These are phyloP conservation scores for Horisme vitalbata DNA, from an alignment of 2,888 invertebrate genomes.

Conservation along the genomic window DNA sequence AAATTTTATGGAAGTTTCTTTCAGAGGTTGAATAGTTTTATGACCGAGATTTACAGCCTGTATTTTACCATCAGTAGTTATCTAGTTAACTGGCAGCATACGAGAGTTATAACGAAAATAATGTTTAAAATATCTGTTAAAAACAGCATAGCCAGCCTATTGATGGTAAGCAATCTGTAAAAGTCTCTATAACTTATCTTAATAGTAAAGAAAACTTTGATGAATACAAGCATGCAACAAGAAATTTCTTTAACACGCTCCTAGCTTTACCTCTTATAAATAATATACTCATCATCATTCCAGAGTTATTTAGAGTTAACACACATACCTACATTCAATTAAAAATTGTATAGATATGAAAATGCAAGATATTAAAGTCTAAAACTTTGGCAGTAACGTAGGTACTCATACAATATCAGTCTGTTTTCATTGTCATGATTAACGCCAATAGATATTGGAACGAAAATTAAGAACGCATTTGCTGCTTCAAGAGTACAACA, in stretches of 20 bases:
- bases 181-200: not conserved
- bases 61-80: not conserved
- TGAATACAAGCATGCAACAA: constrained; percentile 1
- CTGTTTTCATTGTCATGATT: constrained; percentile 42
- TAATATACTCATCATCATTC: constrained; percentile 1
- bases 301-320: constrained; percentile 7
- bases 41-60: constrained; percentile 3
- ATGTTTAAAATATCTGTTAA: too few relatives aligned
- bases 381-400: constrained; percentile 75
- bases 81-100: not conserved
- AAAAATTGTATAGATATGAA: constrained; percentile 19
- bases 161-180: not conserved
- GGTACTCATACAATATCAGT: constrained; percentile 70
- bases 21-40: constrained; percentile 11
- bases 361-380: constrained; percentile 47
- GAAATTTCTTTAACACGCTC: not conserved
- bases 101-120: not conserved
- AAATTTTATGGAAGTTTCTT: constrained; percentile 42
- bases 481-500: constrained; percentile 17
- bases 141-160: not conserved
- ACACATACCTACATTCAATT: constrained; percentile 13
- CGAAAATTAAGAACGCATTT: constrained; percentile 9
- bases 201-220: constrained; percentile 1
- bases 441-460: constrained; percentile 18
- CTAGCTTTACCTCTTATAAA: constrained; percentile 3